These are phyloP conservation scores for Thera obeliscata DNA, from an alignment of 2,888 invertebrate species.

Conservation along the genomic window DNA sequence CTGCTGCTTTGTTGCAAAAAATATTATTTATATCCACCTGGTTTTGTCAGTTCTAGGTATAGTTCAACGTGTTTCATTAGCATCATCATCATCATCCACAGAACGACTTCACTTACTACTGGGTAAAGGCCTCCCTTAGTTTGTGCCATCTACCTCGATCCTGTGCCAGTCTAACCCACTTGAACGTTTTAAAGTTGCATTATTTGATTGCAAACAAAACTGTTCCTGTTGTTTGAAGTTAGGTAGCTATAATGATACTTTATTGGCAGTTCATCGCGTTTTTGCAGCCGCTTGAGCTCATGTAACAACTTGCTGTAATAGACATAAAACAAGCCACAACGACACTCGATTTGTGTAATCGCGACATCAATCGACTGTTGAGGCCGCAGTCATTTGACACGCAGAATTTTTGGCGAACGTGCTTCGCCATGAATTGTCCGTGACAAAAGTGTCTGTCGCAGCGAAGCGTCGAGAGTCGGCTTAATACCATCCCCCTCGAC, in stretches of 20 bases:
- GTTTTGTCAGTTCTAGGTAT: slow-evolving; percentile 4
- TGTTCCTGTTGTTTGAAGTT: slow-evolving; percentile 7
- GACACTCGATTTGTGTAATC: slow-evolving; percentile 63
- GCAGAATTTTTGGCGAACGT: slow-evolving; percentile 79
- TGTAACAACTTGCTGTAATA: slow-evolving; percentile 53
- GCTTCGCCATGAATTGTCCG: slow-evolving; percentile 78
- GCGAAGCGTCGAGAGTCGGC: slow-evolving; percentile 76
- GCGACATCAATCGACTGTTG: slow-evolving; percentile 65
- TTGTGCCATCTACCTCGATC: too few relatives aligned
- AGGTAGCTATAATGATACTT: slow-evolving; percentile 30
- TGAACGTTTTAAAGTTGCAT: slow-evolving; percentile 4
- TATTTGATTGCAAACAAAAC: neutral
- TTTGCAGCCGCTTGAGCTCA: slow-evolving; percentile 35
- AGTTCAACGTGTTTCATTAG: neutral
- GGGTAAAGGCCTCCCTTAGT: too few relatives aligned
- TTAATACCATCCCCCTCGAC: slow-evolving; percentile 77
- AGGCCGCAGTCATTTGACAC: slow-evolving; percentile 72
- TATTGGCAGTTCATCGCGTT: slow-evolving; percentile 33
- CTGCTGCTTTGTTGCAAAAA: slow-evolving; percentile 20
- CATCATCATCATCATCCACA: too few relatives aligned
- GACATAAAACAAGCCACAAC: slow-evolving; percentile 55
- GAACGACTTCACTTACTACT: too few relatives aligned
- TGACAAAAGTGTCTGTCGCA: slow-evolving; percentile 81
- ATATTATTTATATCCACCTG: slow-evolving; percentile 25
- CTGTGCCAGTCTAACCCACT: too few relatives aligned